Base-by-base conservation (phyloP, 1,140 invertebrate species). In the Apis florea region DNA sequence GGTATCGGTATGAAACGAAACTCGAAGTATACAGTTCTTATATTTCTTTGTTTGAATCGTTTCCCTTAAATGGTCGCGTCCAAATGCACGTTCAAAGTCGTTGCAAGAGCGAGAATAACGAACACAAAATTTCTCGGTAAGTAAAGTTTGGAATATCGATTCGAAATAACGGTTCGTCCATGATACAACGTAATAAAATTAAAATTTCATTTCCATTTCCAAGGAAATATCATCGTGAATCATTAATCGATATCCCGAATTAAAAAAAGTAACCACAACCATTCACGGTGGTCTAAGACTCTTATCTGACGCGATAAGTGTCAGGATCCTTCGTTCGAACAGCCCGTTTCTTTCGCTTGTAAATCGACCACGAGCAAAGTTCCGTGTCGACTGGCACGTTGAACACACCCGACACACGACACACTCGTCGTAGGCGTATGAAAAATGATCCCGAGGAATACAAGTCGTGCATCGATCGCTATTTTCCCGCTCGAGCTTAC, bases 401-500 rank as follows among this genome's bases (percentile, higher is more conserved):
- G 19, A 54, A 56, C 69, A 68, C 9, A 75, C 54, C 31, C 26
- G 74, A 73, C n/a, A n/a, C n/a, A 75, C 58, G 78, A 66, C 54
- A n/a, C 5, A n/a, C 59, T 17, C 15, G 64, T 84, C 71, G 86
- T 86, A 71, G 82, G 86, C 74, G 78, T 77, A 84, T 75, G 69
- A 87, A 86, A 82, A 87, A 82, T 82, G 49, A 79, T 76, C 75
- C 26, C 40, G 53, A 77, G 76, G 82, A 86, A 81, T 73, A 64
- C 77, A 79, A 40, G 79, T 79, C 54, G 69, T 26, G 47, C 21
- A 68, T 11, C 31, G 54, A 79, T 83, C 83, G 31, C 47, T 40
- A 40, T 82, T 84, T 84, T 84, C 40, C 58, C 54, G 13, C 49
- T 13, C 19, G 26, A 15, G 3, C 51, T 83, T 86, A 73, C 82